Base-by-base conservation (phyloP, 1,140 invertebrate species). In the Bombyx mandarina region DNA sequence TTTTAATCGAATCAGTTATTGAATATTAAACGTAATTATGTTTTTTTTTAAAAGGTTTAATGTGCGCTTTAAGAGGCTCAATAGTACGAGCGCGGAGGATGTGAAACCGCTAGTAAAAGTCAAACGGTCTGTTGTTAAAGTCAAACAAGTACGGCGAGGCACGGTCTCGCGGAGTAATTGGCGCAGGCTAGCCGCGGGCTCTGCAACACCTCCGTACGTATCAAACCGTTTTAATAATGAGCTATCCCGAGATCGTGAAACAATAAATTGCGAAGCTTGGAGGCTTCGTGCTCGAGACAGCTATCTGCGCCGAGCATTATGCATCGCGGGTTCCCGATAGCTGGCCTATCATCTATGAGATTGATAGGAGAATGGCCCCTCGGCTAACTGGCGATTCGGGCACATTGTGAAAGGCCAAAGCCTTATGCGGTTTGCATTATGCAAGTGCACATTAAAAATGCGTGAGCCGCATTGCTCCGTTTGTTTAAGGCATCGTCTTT, bases 151-250 rank as follows among this genome's bases (percentile, higher is more conserved):
- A 74, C 65, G 56, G 51, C 57, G 62, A 66, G 61, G 68, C 63
- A 71, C 67, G 67, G 70, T 61, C 60, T 22, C 60, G 52, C 61
- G 61, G 69, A 76, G 84, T 84, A 86, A 86, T 86, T 86, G 83
- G 79, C 75, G 67, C 67, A 66, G 55, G 62, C 60, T 56, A 58
- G 80, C 82, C 82, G 53, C 61, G 48, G 79, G 83, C 80, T 67
- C 71, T 69, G 75, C 80, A 86, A 86, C 83, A 86, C 83, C 83
- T 86, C 73, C 69, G 63, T 68, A 80, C 74, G 75, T 82, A 83
- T 82, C 82, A 81, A 82, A 85, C 83, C 76, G 83, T 86, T 86
- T 86, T 86, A 86, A 86, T 87, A 85, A 87, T 85, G 83, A 85
- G 77, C 79, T 65, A 60, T 71, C 69, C 67, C 72, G 75, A 81